phyloP scores from a whole-genome alignment of 2,888 invertebrate species.

The Dolichopus griseipennis region DNA sequence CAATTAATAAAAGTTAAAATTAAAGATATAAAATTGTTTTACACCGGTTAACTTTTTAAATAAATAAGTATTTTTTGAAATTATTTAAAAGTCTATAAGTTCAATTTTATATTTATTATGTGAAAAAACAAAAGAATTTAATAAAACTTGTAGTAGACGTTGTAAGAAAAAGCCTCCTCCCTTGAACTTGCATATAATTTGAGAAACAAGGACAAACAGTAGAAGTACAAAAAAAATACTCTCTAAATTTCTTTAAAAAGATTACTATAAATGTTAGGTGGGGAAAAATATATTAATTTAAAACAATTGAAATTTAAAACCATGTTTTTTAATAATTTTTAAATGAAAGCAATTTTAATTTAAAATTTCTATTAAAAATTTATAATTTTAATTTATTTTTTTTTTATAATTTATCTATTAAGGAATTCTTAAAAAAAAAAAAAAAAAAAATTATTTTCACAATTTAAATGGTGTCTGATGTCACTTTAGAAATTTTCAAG shows the following conservation, averaged over 20 bases:
- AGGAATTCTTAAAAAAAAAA: neutral
- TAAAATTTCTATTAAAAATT: neutral
- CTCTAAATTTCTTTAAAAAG: neutral
- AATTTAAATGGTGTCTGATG: neutral
- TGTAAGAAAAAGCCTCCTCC: neutral
- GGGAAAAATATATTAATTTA: neutral
- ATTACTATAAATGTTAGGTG: neutral
- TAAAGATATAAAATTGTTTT: neutral
- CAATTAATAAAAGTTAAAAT: neutral
- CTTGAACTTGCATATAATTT: neutral
- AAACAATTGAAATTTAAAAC: neutral
- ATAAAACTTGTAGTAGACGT: neutral
- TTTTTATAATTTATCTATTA: neutral
- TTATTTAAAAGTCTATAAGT: neutral
- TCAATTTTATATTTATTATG: no score
- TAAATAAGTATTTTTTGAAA: no score
- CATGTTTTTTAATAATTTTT: neutral
- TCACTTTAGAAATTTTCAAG: neutral
- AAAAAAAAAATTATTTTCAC: neutral
- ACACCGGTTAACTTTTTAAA: neutral
- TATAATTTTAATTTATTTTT: neutral
- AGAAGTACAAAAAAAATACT: neutral
- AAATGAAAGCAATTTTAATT: neutral
- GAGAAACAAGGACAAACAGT: conserved; percentile 1
- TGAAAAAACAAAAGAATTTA: neutral